Evolutionary conservation across 37 sponge, comb jelly and placozoan genomes (phyloP), one percentile per base, ranked within the genome.

Genomic region (Theonella swinhoei): DNA sequence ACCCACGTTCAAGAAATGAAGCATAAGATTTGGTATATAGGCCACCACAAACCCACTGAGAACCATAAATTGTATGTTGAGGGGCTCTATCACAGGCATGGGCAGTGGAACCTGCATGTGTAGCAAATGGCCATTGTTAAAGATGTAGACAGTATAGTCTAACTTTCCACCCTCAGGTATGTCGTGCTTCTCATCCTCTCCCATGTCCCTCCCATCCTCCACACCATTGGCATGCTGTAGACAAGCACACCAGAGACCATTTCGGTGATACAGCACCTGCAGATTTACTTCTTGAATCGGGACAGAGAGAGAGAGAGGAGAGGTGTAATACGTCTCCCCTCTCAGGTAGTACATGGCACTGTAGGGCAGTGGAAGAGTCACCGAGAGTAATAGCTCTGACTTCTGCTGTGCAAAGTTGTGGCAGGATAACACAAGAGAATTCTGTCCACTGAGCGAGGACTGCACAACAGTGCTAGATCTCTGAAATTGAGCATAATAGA

Each of bases 171-270:
- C 80, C 68, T 4, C 29, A 1, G 77, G 35, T 9, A 30, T 20
- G 9, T 68, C 69, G 1, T 20, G 33, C 20, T 41, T 43, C 38
- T 23, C 69, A 40, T 2, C 40, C n/a, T n/a, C n/a, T n/a, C n/a
- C n/a, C n/a, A n/a, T n/a, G n/a, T n/a, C n/a, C n/a, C n/a, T n/a
- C 19, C 64, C 76, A 0, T 58, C 8, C 23, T 79, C 54, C 0
- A 30, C 70, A 14, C 70, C 83, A 41, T 67, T 71, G 29, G 72
- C 63, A 68, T 90, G 85, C 76, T 90, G 90, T 24, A 90, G 34
- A 62, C 90, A 90, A 0, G 71, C 81, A 63, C 90, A 90, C 90
- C 80, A 80, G n/a, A 85, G 40, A 61, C 86, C 86, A 63, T 90
- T 85, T 9, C 40, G 33, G 39, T 68, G 64, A 41, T 90, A 54